These are phyloP conservation scores for Ecdyonurus torrentis DNA, from an alignment of 2,888 invertebrate species.

Conservation along the genomic window DNA sequence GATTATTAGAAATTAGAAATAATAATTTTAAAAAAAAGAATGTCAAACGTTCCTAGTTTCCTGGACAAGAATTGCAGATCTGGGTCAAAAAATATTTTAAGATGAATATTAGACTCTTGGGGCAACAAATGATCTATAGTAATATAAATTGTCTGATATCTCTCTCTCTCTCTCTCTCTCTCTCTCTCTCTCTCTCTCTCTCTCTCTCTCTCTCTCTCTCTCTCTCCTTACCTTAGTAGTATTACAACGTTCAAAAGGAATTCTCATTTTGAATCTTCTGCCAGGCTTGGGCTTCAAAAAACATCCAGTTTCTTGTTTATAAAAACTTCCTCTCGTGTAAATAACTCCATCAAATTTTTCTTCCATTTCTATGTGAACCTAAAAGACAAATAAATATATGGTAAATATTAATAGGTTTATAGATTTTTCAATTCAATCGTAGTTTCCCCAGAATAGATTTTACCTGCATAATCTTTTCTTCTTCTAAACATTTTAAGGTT, in stretches of 20 bases:
- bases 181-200: no score
- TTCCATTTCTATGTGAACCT: slow-evolving; percentile 31
- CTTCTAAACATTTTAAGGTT: background rate
- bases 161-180: no score
- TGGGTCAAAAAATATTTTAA: no score
- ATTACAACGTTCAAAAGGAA: slow-evolving; percentile 37
- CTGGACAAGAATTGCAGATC: no score
- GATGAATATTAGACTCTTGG: no score
- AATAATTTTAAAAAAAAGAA: no score
- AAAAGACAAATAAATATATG: background rate
- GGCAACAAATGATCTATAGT: no score
- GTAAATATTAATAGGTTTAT: background rate
- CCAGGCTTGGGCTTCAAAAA: slow-evolving; percentile 32
- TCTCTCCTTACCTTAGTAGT: slow-evolving; percentile 27
- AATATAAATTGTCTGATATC: no score
- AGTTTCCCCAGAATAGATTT: background rate
- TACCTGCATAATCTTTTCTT: background rate
- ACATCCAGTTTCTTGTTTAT: slow-evolving; percentile 36
- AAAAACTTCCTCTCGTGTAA: slow-evolving; percentile 42
- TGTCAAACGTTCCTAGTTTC: no score
- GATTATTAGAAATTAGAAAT: no score
- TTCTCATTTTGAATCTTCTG: slow-evolving; percentile 31
- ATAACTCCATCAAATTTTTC: slow-evolving; percentile 41
- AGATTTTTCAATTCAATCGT: background rate
- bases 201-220: no score